Base-by-base conservation (phyloP, 1,140 invertebrate genomes). In the Pseudomyrmex gracilis region DNA sequence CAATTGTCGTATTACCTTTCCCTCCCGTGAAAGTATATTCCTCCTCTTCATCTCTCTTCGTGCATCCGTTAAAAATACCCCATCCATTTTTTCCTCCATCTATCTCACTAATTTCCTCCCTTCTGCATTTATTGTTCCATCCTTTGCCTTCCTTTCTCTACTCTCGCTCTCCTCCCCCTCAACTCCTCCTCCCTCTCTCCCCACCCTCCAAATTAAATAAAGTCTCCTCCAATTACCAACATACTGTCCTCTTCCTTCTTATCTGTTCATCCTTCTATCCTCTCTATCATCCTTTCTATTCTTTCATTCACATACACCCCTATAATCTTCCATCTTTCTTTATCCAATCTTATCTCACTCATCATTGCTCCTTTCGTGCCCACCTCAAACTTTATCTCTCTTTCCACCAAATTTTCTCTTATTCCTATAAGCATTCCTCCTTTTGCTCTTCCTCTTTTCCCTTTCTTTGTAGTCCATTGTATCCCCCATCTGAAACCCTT, bases 1-100 rank as follows among this genome's bases (percentile, higher is more conserved):
- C 86, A 22, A 90, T 85, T 2, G 88, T 78, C 12, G 82, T 73
- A 20, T 66, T 66, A 12, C 80, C 88, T 58, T 60, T 82, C 2
- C 63, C 66, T 49, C 85, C 84, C 15, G 71, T 67, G 24, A 76
- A 86, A 7, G 85, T 86, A 43, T 43, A 76, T 68, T 86, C 83
- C 55, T 86, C 86, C 61, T 85, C 70, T 63, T 83, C 84, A 49
- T 90, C 88, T 17, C 85, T 83, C 10, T 67, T 77, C 7, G 70
- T 68, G 4, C 47, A 24, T n/a, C 82, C 85, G 24, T 86, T 88
- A 12, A 86, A 34, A n/a, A 88, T 53, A 3, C 9, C 2, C 85
- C 71, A 64, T 3, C 78, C 78, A n/a, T 64, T 73, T n/a, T n/a
- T 2, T 73, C 66, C 12, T 82, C 64, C 13, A 83, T 53, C 1